These are phyloP conservation scores for Datnioides undecimradiatus DNA, from an alignment of 2,113 vertebrate species.

Conservation along the genomic window DNA sequence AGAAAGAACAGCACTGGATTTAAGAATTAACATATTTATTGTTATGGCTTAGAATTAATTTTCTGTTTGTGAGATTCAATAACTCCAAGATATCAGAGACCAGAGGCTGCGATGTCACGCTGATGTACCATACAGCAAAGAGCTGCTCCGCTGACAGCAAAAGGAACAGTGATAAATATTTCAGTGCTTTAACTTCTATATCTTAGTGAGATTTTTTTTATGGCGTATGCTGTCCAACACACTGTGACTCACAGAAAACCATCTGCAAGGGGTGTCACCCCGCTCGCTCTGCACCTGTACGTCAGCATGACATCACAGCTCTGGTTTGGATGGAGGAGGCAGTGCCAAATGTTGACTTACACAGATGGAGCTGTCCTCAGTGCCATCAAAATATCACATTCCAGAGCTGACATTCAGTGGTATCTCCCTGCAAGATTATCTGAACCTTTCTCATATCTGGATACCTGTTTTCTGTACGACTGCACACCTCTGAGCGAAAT, in stretches of 20 bases:
- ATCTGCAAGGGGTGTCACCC: slow-evolving; percentile 2
- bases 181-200: slow-evolving; percentile 40
- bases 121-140: slow-evolving; percentile 30
- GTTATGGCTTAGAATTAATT: slow-evolving; percentile 62
- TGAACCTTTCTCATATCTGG: background rate
- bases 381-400: slow-evolving; percentile 29
- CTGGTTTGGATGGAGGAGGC: slow-evolving; percentile 22
- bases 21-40: slow-evolving; percentile 70
- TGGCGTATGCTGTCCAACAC: slow-evolving; percentile 43
- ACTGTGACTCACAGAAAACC: slow-evolving; percentile 24
- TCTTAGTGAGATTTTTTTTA: slow-evolving; percentile 36
- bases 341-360: slow-evolving; percentile 39
- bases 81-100: slow-evolving; percentile 31
- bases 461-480: background rate
- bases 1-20: background rate
- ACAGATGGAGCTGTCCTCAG: slow-evolving; percentile 38
- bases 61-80: slow-evolving; percentile 38
- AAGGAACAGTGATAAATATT: slow-evolving; percentile 64
- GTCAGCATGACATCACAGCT: slow-evolving; percentile 47
- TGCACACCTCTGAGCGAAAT: background rate
- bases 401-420: slow-evolving; percentile 32
- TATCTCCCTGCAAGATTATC: slow-evolving; percentile 36
- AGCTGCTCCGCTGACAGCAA: slow-evolving; percentile 39
- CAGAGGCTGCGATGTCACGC: slow-evolving; percentile 38
- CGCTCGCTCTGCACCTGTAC: slow-evolving; percentile 11